Evolutionary conservation across 2,113 vertebrate species (phyloP).

Genomic region (Stegastes partitus): DNA sequence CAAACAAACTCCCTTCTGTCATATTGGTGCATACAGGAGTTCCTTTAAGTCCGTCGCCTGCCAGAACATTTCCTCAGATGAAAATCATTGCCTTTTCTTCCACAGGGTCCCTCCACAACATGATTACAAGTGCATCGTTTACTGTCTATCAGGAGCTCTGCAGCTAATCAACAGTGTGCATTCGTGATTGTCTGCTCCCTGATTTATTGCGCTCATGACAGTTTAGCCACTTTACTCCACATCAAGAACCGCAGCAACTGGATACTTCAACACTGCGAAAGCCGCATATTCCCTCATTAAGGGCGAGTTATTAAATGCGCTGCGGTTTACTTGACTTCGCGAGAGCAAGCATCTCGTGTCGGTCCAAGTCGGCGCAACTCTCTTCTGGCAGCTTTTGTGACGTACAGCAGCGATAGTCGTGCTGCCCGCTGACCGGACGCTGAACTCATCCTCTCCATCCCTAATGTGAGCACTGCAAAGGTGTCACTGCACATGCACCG

Average conservation of each 20-base stretch:
- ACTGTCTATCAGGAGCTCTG: conserved; percentile 9
- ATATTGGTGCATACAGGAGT: no score
- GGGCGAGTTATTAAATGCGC: neutral
- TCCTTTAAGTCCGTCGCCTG: no score
- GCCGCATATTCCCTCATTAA: conserved; percentile 19
- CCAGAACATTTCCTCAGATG: no score
- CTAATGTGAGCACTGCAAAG: conserved; percentile 24
- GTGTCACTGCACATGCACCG: conserved; percentile 33
- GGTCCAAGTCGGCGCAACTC: neutral
- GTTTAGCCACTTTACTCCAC: neutral
- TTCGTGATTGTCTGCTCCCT: neutral
- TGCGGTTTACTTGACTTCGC: conserved; percentile 16
- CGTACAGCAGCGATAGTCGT: conserved; percentile 18
- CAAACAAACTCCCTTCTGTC: no score
- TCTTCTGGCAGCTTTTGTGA: conserved; percentile 31
- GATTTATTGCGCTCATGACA: neutral
- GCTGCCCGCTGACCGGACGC: conserved; percentile 10
- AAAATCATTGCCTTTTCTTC: no score
- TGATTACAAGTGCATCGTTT: conserved; percentile 18
- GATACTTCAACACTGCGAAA: neutral
- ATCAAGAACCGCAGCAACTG: neutral
- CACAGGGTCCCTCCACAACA: neutral
- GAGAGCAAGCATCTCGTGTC: neutral
- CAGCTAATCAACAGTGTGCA: conserved; percentile 20
- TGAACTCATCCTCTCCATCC: conserved; percentile 42